These are phyloP conservation scores for Fistularia tabacaria DNA, from an alignment of 2,797 vertebrate species.

Conservation along the genomic window DNA sequence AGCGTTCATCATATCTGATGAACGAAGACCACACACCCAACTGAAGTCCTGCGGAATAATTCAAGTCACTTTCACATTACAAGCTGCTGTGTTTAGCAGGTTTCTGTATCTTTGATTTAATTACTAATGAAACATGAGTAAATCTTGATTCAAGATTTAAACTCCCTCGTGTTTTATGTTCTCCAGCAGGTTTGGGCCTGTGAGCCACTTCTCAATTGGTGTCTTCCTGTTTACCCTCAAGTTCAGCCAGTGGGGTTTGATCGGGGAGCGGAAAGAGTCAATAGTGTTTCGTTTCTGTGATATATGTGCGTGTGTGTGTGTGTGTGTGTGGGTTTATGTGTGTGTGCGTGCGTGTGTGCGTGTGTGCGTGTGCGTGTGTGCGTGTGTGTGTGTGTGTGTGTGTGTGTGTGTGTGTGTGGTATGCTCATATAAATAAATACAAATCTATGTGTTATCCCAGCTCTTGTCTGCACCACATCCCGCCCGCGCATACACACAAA, in stretches of 20 bases:
- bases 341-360: background rate
- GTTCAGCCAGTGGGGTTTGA: conserved; percentile 33
- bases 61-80: too few relatives aligned
- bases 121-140: background rate
- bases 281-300: conserved; percentile 22
- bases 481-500: too few relatives aligned
- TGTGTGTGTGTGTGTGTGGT: background rate
- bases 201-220: conserved; percentile 41
- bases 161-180: conserved; percentile 12
- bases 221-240: conserved; percentile 62
- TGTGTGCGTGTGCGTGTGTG: background rate
- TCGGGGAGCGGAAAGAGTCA: conserved; percentile 31
- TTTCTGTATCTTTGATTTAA: background rate
- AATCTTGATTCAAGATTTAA: background rate
- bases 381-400: conserved; percentile 1
- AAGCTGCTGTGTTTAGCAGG: too few relatives aligned
- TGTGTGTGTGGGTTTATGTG: conserved; percentile 1
- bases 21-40: too few relatives aligned
- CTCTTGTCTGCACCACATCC: conserved; percentile 51
- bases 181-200: background rate
- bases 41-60: too few relatives aligned
- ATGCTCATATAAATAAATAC: conserved; percentile 11
- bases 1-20: too few relatives aligned
- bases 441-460: conserved; percentile 32
- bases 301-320: background rate